phyloP scores from a whole-genome alignment of 2,888 invertebrate species.

The Gandaritis pyraliata region DNA sequence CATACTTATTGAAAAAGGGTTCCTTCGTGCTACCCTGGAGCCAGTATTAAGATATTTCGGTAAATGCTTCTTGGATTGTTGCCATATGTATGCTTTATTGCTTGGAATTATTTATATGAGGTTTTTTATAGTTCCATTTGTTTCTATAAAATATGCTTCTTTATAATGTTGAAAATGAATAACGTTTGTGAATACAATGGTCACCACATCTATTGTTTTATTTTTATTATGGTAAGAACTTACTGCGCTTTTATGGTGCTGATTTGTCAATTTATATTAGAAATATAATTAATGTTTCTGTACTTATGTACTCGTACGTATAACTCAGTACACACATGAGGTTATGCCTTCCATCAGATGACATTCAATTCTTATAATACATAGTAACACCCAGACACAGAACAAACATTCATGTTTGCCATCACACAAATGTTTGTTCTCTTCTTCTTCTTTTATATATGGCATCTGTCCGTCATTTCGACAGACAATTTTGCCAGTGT shows the following conservation, averaged over 20 bases:
- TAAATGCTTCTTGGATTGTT: conserved; percentile 60
- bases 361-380: too few species aligned
- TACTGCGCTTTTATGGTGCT: conserved; percentile 6
- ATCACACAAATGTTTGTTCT: too few species aligned
- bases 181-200: conserved; percentile 36
- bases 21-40: conserved; percentile 39
- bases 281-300: background rate
- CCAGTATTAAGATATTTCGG: conserved; percentile 58
- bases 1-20: conserved; percentile 74
- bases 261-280: conserved; percentile 4
- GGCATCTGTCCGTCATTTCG: too few species aligned
- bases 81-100: conserved; percentile 58
- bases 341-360: too few species aligned
- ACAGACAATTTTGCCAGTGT: too few species aligned
- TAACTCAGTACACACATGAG: too few species aligned
- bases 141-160: conserved; percentile 37
- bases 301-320: too few species aligned
- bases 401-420: too few species aligned
- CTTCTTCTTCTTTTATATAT: too few species aligned
- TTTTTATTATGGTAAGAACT: conserved; percentile 7
- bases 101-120: conserved; percentile 53
- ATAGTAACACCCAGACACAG: background rate
- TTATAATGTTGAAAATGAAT: conserved; percentile 32
- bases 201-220: conserved; percentile 33
- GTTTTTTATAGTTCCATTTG: conserved; percentile 36